These are phyloP conservation scores for human (Homo sapiens) DNA, from an alignment of 2,113 vertebrate genomes.

Conservation along the genomic window DNA sequence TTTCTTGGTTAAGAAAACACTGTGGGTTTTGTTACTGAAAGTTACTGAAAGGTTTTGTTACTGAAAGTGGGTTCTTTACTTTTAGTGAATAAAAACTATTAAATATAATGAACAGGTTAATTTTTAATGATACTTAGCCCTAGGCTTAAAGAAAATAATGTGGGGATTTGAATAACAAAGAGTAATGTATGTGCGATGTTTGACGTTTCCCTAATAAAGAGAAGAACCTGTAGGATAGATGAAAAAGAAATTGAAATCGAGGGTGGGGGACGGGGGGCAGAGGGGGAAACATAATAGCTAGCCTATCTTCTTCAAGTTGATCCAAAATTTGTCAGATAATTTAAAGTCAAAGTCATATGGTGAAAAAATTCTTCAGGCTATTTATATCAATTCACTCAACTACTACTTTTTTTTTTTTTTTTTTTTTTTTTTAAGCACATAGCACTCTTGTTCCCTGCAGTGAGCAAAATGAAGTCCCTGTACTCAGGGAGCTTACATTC, in stretches of 20 bases:
- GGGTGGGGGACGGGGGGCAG: too few species aligned
- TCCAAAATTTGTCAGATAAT: not conserved
- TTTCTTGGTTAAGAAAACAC: not conserved
- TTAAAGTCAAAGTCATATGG: not conserved
- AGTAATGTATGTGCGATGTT: not conserved
- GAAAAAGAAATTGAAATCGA: not conserved
- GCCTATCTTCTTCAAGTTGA: not conserved
- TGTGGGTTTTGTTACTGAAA: conserved; percentile 63
- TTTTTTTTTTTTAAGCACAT: not conserved
- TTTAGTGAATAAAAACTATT: conserved; percentile 70
- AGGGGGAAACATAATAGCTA: not conserved
- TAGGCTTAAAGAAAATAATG: conserved; percentile 4
- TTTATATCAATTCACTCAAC: not conserved
- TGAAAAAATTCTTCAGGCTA: not conserved
- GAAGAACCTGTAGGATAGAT: not conserved
- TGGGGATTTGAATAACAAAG: conserved; percentile 45
- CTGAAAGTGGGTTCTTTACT: conserved; percentile 67
- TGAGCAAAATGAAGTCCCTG: not conserved
- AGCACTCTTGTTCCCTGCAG: not conserved
- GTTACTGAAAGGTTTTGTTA: conserved; percentile 38
- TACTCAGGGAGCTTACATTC: not conserved
- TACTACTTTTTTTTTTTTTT: not conserved
- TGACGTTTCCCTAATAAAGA: not conserved
- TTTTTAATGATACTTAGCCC: conserved; percentile 56
- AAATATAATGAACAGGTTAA: conserved; percentile 60